A percentile compares a stretch with the other conserved stretches of the same genome.
Evolutionary conservation across 2,797 vertebrate genomes (phyloP).

Genomic region (Phyllotis vaccarum): DNA sequence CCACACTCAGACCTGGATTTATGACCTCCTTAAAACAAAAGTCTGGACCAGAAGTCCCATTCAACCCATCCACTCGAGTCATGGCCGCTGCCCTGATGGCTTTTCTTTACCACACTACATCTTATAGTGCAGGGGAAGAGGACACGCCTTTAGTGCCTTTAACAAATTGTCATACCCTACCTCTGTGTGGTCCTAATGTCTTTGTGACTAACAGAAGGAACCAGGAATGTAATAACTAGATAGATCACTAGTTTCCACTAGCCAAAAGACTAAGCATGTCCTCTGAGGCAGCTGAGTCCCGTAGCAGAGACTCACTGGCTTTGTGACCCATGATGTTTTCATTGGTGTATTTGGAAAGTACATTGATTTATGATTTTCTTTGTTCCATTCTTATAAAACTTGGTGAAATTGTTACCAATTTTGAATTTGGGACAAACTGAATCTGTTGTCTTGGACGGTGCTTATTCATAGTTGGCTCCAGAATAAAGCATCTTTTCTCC

Average conservation of each 20-base stretch:
- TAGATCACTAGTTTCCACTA: not conserved
- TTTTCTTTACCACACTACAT: not conserved
- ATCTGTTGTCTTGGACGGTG: not conserved
- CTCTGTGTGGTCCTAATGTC: not conserved
- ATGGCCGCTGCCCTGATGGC: rapidly evolving
- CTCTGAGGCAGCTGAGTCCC: not conserved
- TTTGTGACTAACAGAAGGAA: not conserved
- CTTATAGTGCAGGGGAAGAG: not conserved
- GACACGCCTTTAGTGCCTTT: not conserved
- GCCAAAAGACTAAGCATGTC: not conserved
- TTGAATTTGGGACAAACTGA: not conserved
- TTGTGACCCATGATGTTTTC: not conserved
- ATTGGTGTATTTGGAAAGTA: not conserved
- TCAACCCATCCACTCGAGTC: not conserved
- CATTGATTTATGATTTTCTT: not conserved
- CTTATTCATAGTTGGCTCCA: not conserved
- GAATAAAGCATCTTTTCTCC: not conserved
- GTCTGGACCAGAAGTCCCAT: not conserved
- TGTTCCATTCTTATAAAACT: not conserved
- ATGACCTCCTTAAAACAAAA: constrained; percentile 20
- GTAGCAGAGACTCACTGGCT: not conserved
- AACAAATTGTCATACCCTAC: not conserved
- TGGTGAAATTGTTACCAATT: not conserved
- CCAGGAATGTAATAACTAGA: not conserved
- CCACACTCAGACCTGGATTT: not conserved